Evolutionary conservation across 1,140 invertebrate genomes (phyloP), one percentile per base, ranked within the genome.

Genomic region (Sarcophaga bullata): DNA sequence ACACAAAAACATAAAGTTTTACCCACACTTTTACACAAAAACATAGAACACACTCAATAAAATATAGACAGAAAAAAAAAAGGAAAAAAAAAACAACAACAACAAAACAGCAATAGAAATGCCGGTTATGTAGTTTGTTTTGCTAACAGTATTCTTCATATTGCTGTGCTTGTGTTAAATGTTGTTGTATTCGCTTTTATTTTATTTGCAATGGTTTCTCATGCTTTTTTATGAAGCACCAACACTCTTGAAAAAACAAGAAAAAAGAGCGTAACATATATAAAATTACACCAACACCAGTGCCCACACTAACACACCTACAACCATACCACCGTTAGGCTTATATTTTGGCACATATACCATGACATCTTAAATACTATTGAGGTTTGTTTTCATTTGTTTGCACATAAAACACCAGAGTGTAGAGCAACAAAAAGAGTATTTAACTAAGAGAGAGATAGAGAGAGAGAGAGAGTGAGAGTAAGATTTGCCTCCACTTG

Each of bases 81-180:
- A 72, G n/a, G n/a, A 68, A 1, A 13, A 19, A n/a, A 72, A 25
- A n/a, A 25, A 25, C 37, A 15, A 68, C 17, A 19, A 72, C n/a
- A 72, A 73, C n/a, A 73, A n/a, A 73, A 6, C n/a, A 3, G 9
- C 73, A 46, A 73, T 13, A 46, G 50, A 80, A 80, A 80, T 50
- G 76, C 76, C 76, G 76, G 76, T 80, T 58, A 48, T 47, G 17
- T 58, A 80, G 49, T 80, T 80, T 80, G 76, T 80, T 80, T 80
- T 80, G 76, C 76, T 80, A 50, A 80, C 17, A 52, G 19, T 49
- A 52, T 80, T 80, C 49, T 10, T 46, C 13, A 37, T 37, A 37
- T 37, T 37, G 25, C 25, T 2, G 15, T 47, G 75, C 46, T 25
- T 76, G 7, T 25, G 62, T 25, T 9, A 19, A 25, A 72, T 13